Conservation (phyloP, 2,797 vertebrate genomes). For the Okamejei kenojei region DNA sequence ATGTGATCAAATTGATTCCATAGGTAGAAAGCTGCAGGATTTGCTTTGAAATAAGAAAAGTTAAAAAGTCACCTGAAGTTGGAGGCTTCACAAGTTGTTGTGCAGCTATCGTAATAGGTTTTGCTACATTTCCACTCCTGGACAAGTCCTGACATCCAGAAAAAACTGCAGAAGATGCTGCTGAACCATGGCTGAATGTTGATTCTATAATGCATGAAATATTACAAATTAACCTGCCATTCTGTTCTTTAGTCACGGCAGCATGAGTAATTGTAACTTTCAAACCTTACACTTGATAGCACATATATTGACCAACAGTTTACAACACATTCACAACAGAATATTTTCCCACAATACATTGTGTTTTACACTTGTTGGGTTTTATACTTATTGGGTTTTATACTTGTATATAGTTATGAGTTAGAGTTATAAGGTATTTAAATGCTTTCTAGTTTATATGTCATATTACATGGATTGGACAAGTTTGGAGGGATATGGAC, state of each 20-base stretch:
- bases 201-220: constrained; percentile 66
- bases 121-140: constrained; percentile 73
- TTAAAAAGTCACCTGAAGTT: constrained; percentile 67
- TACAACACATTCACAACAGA: not conserved
- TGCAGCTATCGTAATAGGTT: constrained; percentile 74
- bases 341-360: not conserved
- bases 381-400: too few relatives aligned
- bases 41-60: constrained; percentile 41
- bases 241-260: not conserved
- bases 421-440: not conserved
- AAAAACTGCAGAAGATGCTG: constrained; percentile 67
- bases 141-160: constrained; percentile 74
- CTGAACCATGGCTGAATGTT: constrained; percentile 64
- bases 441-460: not conserved
- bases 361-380: too few relatives aligned
- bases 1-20: not conserved
- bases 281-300: not conserved
- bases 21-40: not conserved
- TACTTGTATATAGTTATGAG: too few relatives aligned
- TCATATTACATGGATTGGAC: too few relatives aligned
- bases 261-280: not conserved
- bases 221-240: not conserved
- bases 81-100: constrained; percentile 74
- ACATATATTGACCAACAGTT: not conserved
- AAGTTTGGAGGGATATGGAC: too few relatives aligned